Base-by-base conservation (phyloP, 2,113 vertebrate genomes). In the Benitochromis conjunctus region DNA sequence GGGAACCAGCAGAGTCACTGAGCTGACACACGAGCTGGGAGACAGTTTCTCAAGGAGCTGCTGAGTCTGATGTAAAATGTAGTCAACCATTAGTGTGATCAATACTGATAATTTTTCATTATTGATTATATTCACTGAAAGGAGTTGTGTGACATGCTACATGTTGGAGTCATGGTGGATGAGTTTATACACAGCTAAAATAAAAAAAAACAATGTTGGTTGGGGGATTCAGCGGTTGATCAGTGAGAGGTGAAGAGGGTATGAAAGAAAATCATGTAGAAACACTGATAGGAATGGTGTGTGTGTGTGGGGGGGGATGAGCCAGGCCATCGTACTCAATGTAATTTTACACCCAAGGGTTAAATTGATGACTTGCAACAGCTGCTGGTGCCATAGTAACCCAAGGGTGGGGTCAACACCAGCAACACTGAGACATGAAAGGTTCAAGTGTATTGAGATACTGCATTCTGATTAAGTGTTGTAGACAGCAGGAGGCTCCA, bases 281-380 rank as follows among this genome's bases (percentile, higher is more conserved):
- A 81, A 62, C 74, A 76, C 34, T 11, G 18, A 19, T 26, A 58
- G 79, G 81, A 87, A 87, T 91, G 82, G 60, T 7, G 77, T 43
- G 18, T 31, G 82, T 76, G 31, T 38, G 16, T 69, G 82, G n/a
- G n/a, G n/a, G n/a, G n/a, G n/a, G n/a, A n/a, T 97, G 95, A 97
- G 96, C 96, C 89, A 93, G 97, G 97, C 97, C 97, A 98, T 96
- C 96, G 91, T 89, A 85, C 91, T 92, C 69, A 89, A 89, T 66
- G 98, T 97, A 98, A 98, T 92, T 84, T 14, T 94, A 98, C 87
- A 90, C 97, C 92, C 6, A 21, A 78, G 57, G 85, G 82, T 89
- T 78, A 92, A 88, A 83, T 31, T 97, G 96, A 97, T 94, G 80
- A 94, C 84, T 84, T 80, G 84, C 71, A 96, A 96, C 97, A 99